These are phyloP conservation scores for Dufourea novaeangliae DNA, from an alignment of 1,140 invertebrate genomes.

Conservation along the genomic window DNA sequence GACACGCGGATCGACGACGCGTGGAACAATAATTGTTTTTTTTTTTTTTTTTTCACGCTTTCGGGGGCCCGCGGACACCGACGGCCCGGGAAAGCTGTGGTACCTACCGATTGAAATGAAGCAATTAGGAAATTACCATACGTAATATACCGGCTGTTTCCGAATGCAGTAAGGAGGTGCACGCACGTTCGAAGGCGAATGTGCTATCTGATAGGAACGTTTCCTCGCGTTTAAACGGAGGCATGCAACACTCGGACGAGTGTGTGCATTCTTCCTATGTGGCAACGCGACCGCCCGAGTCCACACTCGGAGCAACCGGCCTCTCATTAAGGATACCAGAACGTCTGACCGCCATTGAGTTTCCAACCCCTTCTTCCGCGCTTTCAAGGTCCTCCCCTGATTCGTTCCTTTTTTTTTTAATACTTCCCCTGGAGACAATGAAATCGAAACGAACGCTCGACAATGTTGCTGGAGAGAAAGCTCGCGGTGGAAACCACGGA, in stretches of 20 bases:
- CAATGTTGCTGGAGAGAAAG: background rate
- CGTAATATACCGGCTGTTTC: constrained; percentile 74
- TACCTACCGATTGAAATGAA: constrained; percentile 75
- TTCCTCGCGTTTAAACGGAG: constrained; percentile 73
- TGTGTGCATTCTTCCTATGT: constrained; percentile 70
- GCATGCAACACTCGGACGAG: constrained; percentile 68
- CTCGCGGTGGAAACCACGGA: constrained; percentile 34
- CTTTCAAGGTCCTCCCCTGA: constrained; percentile 52
- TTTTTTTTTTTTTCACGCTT: constrained; percentile 18
- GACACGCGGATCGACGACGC: background rate
- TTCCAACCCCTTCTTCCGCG: constrained; percentile 42
- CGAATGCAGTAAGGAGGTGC: constrained; percentile 71
- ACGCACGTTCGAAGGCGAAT: constrained; percentile 68
- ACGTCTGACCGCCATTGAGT: constrained; percentile 61
- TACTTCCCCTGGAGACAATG: too few species aligned
- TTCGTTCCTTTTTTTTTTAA: constrained; percentile 1
- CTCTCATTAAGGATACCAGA: constrained; percentile 56
- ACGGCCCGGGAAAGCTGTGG: constrained; percentile 31
- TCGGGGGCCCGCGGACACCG: background rate
- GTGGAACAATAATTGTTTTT: constrained; percentile 2
- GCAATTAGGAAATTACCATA: constrained; percentile 78
- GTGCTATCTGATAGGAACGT: constrained; percentile 74
- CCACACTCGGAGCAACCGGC: too few species aligned
- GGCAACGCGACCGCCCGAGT: constrained; percentile 47
- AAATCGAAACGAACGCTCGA: too few species aligned